Evolutionary conservation across 2,888 invertebrate genomes (phyloP).

Genomic region (Dryocosmus kuriphilus): DNA sequence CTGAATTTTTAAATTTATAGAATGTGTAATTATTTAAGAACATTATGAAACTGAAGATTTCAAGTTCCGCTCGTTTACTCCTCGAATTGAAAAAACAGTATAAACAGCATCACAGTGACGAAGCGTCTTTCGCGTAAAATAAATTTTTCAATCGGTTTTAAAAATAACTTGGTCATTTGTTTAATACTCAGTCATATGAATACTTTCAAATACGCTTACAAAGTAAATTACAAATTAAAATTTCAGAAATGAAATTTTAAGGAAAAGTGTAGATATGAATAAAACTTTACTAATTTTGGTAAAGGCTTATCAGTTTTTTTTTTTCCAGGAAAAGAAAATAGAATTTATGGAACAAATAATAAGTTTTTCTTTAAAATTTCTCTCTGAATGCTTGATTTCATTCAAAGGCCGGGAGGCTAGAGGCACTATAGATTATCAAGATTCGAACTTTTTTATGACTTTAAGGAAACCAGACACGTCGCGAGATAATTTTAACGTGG

Average conservation of each 20-base stretch:
- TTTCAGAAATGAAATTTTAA: not conserved
- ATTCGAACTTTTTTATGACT: conserved; percentile 4
- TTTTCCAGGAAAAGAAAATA: not conserved
- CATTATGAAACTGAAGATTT: conserved; percentile 10
- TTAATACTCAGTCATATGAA: not conserved
- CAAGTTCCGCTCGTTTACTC: not conserved
- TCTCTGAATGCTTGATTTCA: not conserved
- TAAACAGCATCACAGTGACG: not conserved
- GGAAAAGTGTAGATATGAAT: not conserved
- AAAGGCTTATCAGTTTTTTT: not conserved
- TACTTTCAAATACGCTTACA: not conserved
- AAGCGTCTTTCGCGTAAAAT: not conserved
- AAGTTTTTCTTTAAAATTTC: not conserved
- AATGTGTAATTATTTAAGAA: not conserved
- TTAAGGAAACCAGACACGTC: conserved; percentile 7
- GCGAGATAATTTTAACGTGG: not conserved
- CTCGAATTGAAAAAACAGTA: not conserved
- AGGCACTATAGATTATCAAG: not conserved
- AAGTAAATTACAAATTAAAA: not conserved
- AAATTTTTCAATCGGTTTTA: not conserved
- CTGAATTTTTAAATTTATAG: not conserved
- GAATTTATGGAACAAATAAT: not conserved
- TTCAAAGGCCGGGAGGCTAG: not conserved
- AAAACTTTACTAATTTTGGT: not conserved
- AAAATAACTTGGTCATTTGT: not conserved